These are phyloP conservation scores for Drosophila triauraria DNA, from an alignment of 1,140 invertebrate species.

Conservation along the genomic window DNA sequence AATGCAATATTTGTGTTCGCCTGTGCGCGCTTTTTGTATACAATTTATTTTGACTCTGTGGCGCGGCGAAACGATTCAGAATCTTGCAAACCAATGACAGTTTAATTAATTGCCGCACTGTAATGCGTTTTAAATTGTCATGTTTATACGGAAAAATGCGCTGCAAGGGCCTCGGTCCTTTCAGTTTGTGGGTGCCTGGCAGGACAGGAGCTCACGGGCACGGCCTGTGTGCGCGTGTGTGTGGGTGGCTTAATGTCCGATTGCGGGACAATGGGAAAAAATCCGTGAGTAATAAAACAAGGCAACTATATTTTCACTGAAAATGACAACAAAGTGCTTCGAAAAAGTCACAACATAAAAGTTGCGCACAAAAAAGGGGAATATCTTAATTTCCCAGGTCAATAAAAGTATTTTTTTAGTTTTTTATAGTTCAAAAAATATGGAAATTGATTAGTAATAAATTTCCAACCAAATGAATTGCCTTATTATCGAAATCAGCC, in stretches of 20 bases:
- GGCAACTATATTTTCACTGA: slow-evolving; percentile 13
- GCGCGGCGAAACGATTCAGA: slow-evolving; percentile 70
- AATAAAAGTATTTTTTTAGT: background rate
- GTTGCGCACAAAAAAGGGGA: background rate
- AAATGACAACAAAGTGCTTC: background rate
- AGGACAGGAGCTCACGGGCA: slow-evolving; percentile 21
- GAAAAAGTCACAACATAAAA: slow-evolving; percentile 3
- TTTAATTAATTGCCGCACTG: slow-evolving; percentile 82
- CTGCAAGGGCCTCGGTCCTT: slow-evolving; percentile 26
- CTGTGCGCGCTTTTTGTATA: slow-evolving; percentile 20
- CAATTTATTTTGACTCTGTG: slow-evolving; percentile 71
- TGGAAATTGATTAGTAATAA: background rate
- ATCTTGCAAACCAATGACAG: slow-evolving; percentile 82
- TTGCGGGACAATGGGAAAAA: slow-evolving; percentile 30
- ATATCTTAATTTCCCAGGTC: background rate
- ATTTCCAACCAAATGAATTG: slow-evolving; percentile 8
- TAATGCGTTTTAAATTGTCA: slow-evolving; percentile 84
- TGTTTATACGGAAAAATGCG: slow-evolving; percentile 71
- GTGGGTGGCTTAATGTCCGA: slow-evolving; percentile 29
- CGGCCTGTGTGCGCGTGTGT: slow-evolving; percentile 13
- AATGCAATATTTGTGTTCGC: slow-evolving; percentile 63
- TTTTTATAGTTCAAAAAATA: background rate
- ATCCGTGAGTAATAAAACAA: slow-evolving; percentile 30
- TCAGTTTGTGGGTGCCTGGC: slow-evolving; percentile 9
- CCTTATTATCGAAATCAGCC: slow-evolving; percentile 5